Evolutionary conservation across 2,797 vertebrate genomes (phyloP), one percentile per base, ranked within the genome.

Genomic region (Danio tinwini): DNA sequence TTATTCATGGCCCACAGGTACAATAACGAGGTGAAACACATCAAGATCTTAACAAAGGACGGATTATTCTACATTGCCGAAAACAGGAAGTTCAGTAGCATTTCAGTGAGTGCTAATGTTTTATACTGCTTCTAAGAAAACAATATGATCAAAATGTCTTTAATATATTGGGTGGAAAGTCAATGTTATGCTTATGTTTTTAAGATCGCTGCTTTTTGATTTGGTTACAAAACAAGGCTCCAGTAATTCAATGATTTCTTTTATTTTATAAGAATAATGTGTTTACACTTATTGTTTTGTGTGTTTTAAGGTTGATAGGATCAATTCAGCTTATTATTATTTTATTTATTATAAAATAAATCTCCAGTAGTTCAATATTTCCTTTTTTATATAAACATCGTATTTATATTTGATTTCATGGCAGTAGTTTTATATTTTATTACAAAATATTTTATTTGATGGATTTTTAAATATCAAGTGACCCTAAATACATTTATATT

Each of bases 11-110:
- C 94, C 95, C 88, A 91, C 95, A 99, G 98, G 96, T 98, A 97
- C 93, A 98, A 97, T 95, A 97, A 97, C 2, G 98, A 99, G 92
- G 97, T 98, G 94, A 99, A 99, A 89, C 98, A 99, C 94, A 99
- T 99, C 93, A 99, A 97, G 95, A 98, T 99, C 94, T 93, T 99
- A 94, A 95, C 96, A 89, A 96, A 93, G 92, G 97, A 98, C 83
- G 94, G 95, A 87, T 94, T 92, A 92, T 98, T 98, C 91, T 92
- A 97, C 94, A 99, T 99, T 86, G 95, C 98, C 42, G 97, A 99
- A 94, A 98, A 99, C 91, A 96, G 95, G 92, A 97, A 95, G 94
- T 99, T 99, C 94, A 96, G 92, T 91, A 98, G 94, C 95, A 95
- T 99, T 93, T 93, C 96, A 91, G 98, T 99, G 93, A 97, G 96